Evolutionary conservation across 2,888 invertebrate genomes (phyloP).

Genomic region (Drosophila kanekoi): DNA sequence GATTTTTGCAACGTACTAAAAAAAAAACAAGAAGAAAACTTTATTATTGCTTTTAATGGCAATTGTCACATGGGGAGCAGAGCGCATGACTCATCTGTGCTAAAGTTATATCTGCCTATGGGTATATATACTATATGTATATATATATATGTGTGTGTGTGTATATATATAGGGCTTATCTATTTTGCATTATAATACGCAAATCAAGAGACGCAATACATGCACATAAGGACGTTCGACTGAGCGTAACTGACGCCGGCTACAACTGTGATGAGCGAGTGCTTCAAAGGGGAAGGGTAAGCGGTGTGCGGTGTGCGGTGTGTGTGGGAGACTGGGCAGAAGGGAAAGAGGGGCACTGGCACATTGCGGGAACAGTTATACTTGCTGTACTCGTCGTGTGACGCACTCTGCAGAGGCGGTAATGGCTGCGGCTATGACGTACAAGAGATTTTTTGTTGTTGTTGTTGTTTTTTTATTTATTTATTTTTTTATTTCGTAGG

Average conservation of each 20-base stretch:
- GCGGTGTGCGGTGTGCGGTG: neutral
- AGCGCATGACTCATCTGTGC: constrained; percentile 35
- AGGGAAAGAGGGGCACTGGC: too few relatives aligned
- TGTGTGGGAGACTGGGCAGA: neutral
- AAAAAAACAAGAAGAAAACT: neutral
- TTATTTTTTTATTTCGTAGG: constrained; percentile 37
- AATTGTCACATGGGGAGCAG: constrained; percentile 17
- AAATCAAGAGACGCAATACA: constrained; percentile 30
- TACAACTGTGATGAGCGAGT: constrained; percentile 2
- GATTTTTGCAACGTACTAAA: constrained; percentile 4
- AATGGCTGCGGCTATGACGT: constrained; percentile 16
- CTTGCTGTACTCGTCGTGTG: constrained; percentile 11
- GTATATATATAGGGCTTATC: constrained; percentile 31
- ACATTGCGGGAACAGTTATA: constrained; percentile 11
- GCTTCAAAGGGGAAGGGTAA: neutral
- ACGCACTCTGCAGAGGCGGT: constrained; percentile 28
- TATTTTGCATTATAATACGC: constrained; percentile 43
- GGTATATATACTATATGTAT: neutral
- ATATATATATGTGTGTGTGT: neutral
- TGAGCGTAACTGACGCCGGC: constrained; percentile 22
- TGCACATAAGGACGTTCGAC: constrained; percentile 22
- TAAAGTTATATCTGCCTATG: constrained; percentile 8
- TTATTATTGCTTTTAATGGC: constrained; percentile 17
- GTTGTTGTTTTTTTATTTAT: constrained; percentile 2
- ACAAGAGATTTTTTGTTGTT: constrained; percentile 7